Base-by-base conservation (phyloP, 1,140 invertebrate genomes). In the Propsilocerus akamusi region DNA sequence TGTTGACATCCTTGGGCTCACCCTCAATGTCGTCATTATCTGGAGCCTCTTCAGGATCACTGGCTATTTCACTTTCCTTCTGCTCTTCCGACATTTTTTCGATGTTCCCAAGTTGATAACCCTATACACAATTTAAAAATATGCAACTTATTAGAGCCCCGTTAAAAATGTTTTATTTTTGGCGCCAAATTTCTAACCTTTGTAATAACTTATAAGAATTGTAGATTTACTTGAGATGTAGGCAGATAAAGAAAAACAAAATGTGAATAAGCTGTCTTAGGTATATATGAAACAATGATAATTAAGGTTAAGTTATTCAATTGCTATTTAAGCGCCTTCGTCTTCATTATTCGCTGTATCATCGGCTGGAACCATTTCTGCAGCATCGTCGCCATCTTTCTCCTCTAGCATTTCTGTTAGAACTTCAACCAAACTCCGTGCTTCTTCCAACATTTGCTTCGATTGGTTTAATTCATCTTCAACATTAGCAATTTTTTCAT, bases 371-470 rank as follows among this genome's bases (percentile, higher is more conserved):
- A 32, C 50, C 8, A 17, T 34, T 10, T 53, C 57, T n/a, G n/a
- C n/a, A n/a, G n/a, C n/a, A 8, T 55, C 47, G 11, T 58, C 60
- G 41, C 50, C 55, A 10, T 59, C 57, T 37, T 61, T 54, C 55
- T 63, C 62, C 22, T 58, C 55, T 25, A 62, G 52, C 50, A 65
- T 65, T 69, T 79, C 77, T 57, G 74, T 73, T 12, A 80, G 59
- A 17, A 76, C 70, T 59, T 76, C 72, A 6, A 78, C 71, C 26
- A 79, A 56, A 53, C 68, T 56, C 55, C 67, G 71, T 4, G 75
- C 68, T 58, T 78, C 75, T 30, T 76, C 67, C 7, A 80, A 56
- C 69, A 78, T 74, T 57, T 75, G 67, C 53, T 76, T 76, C 52
- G 71, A 75, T n/a, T 72, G 63, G 49, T 61, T 59, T 50, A 78